Evolutionary conservation across 2,888 invertebrate species (phyloP).

Genomic region (Melinopterus prodromus): DNA sequence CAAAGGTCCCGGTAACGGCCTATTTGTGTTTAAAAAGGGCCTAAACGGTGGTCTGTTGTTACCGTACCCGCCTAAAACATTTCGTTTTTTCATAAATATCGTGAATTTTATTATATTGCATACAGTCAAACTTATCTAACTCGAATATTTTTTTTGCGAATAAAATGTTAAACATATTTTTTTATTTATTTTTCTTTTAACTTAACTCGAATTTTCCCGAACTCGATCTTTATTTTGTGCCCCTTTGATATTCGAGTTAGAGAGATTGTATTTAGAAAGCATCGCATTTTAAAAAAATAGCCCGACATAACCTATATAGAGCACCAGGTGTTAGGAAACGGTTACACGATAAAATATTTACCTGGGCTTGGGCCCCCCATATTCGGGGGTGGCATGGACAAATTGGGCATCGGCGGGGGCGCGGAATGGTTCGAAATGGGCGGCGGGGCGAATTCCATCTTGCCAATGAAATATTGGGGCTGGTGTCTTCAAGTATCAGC

Average conservation of each 20-base stretch:
- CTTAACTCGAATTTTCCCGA: no score
- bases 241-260: no score
- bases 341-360: slow-evolving; percentile 16
- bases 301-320: not conserved
- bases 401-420: slow-evolving; percentile 56
- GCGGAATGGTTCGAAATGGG: slow-evolving; percentile 58
- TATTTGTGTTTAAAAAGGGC: slow-evolving; percentile 57
- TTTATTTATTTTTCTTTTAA: no score
- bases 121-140: not conserved
- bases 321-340: not conserved
- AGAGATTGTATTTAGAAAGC: not conserved
- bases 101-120: not conserved
- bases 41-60: slow-evolving; percentile 52
- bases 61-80: slow-evolving; percentile 14
- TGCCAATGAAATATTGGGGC: slow-evolving; percentile 9
- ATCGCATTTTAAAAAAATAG: not conserved
- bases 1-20: slow-evolving; percentile 62
- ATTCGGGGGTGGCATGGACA: slow-evolving; percentile 50
- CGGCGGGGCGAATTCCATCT: slow-evolving; percentile 58
- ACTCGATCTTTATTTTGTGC: no score
- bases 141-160: no score
- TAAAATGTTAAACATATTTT: no score
- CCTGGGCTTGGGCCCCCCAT: slow-evolving; percentile 44
- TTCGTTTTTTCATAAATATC: not conserved
- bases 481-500: not conserved